Evolutionary conservation across 2,888 invertebrate genomes (phyloP), one percentile per base, ranked within the genome.

Genomic region (Lasioglossum zephyrum): DNA sequence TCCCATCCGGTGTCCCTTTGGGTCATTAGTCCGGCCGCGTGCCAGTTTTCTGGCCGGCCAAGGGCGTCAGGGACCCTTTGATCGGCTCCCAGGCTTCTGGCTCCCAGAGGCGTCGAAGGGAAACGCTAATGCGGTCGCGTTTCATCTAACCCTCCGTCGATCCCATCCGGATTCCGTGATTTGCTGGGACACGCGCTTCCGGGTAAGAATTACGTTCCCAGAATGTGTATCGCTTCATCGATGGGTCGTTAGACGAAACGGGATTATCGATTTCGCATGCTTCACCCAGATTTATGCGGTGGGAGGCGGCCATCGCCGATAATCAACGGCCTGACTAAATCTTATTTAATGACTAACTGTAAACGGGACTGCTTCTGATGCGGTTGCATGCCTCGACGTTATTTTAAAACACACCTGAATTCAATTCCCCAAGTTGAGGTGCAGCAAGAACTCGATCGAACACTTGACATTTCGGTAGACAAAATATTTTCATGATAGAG

Each of bases 11-110:
- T 72, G 73, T 80, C 86, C 91, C 84, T 88, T 88, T 88, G 77
- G 89, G 88, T 88, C 90, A 89, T 92, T 91, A 92, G 91, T 80
- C 79, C 74, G 80, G 84, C 88, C 91, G 87, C 87, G 90, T 87
- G 91, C 87, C 88, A 85, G 84, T 87, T 84, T 89, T 85, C 86
- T 81, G 80, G 80, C 77, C 70, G 80, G 82, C 69, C 77, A 70
- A 82, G 81, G 74, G 76, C 13, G 57, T 78, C 77, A 49, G 79
- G 77, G 76, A 74, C 60, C 84, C 77, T 88, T 87, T 77, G 88
- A 83, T 76, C 81, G 79, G 73, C 69, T 73, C 2, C 47, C 74
- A 72, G 81, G 72, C 69, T 73, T 1, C 44, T 70, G 80, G 84
- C 84, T 83, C 83, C 86, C 87, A 85, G 87, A 87, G 76, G 81